Evolutionary conservation across 2,888 invertebrate species (phyloP).

Genomic region (Amitus sp.): DNA sequence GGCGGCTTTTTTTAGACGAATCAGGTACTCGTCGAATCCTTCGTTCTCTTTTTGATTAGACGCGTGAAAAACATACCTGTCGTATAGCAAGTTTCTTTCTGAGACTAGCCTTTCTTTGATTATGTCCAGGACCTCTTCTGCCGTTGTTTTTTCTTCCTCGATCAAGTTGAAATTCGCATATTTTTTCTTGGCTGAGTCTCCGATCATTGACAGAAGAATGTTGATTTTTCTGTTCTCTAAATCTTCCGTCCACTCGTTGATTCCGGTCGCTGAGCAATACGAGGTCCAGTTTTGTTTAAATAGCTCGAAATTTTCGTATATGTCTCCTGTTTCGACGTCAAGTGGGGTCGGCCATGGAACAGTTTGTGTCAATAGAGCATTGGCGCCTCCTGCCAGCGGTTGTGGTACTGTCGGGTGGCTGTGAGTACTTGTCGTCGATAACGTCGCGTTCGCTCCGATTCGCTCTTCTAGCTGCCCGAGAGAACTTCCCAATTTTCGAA

Average conservation of each 20-base stretch:
- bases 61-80: slow-evolving; percentile 10
- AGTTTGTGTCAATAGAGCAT: too few species aligned
- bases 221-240: slow-evolving; percentile 9
- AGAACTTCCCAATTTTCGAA: too few species aligned
- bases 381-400: too few species aligned
- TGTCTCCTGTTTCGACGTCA: too few species aligned
- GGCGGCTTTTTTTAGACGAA: slow-evolving; percentile 3
- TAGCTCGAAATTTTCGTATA: slow-evolving; percentile 11
- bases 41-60: slow-evolving; percentile 10
- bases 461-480: too few species aligned
- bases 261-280: slow-evolving; percentile 7
- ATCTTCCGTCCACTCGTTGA: slow-evolving; percentile 1
- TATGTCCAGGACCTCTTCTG: slow-evolving; percentile 1
- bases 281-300: slow-evolving; percentile 11
- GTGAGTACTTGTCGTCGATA: too few species aligned
- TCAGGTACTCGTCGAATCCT: slow-evolving; percentile 2
- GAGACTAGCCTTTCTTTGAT: slow-evolving; percentile 4
- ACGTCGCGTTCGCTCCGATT: too few species aligned
- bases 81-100: slow-evolving; percentile 8
- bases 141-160: slow-evolving; percentile 2
- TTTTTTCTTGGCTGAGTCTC: slow-evolving; percentile 11
- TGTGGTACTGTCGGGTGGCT: too few species aligned
- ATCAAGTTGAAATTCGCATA: slow-evolving; percentile 13
- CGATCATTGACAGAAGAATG: slow-evolving; percentile 8
- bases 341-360: too few species aligned